These are phyloP conservation scores for Apostichopus californicus DNA, from an alignment of 35 echinoderm and acorn worm species.

Conservation along the genomic window DNA sequence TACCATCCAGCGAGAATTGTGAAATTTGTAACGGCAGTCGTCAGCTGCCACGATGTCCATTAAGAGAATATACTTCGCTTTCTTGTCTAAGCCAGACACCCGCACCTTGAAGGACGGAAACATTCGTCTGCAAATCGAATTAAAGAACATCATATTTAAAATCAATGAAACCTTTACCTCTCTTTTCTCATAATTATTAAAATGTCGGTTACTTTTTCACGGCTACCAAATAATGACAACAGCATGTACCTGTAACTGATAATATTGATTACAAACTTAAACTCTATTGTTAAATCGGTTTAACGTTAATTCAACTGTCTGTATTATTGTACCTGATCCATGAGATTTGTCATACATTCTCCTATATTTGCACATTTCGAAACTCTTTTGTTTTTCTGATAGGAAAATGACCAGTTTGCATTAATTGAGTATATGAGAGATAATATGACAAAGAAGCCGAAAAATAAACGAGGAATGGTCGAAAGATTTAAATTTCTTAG, in stretches of 20 bases:
- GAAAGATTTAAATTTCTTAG: too few species aligned
- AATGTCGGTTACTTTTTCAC: not conserved
- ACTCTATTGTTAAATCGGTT: slow-evolving; percentile 6
- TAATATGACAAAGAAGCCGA: too few species aligned
- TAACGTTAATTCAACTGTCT: not conserved
- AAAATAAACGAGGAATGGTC: too few species aligned
- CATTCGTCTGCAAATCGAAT: slow-evolving; percentile 75
- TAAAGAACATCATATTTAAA: not conserved
- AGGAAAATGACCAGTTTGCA: too few species aligned
- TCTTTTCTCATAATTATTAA: slow-evolving; percentile 16
- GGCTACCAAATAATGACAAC: slow-evolving; percentile 13
- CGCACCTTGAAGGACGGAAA: slow-evolving; percentile 95
- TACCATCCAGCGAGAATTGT: slow-evolving; percentile 99
- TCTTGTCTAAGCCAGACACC: slow-evolving; percentile 91
- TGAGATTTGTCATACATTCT: too few species aligned
- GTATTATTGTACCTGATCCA: too few species aligned
- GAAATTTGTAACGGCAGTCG: slow-evolving; percentile 99
- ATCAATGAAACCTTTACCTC: slow-evolving; percentile 20
- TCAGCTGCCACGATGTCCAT: slow-evolving; percentile 99
- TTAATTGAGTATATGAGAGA: not conserved
- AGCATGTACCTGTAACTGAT: slow-evolving; percentile 13
- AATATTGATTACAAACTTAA: slow-evolving; percentile 7
- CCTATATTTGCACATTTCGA: too few species aligned
- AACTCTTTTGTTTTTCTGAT: too few species aligned
- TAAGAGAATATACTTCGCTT: slow-evolving; percentile 97